phyloP scores from a whole-genome alignment of 1,140 invertebrate genomes.

The Wiebesia pumilae region DNA sequence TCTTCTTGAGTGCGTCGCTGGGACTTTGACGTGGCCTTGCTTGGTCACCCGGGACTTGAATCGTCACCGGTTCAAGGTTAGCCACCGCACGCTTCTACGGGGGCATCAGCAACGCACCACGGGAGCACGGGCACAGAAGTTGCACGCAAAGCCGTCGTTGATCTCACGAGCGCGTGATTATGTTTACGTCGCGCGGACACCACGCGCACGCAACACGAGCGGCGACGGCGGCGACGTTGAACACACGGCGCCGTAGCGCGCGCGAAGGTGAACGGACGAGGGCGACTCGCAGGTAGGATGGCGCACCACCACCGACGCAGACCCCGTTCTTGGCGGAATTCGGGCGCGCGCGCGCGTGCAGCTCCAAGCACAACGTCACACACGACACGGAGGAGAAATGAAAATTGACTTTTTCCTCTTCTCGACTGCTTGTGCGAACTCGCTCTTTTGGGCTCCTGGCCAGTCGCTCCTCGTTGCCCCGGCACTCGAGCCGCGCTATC shows the following conservation, averaged over 20 bases:
- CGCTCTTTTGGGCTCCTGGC: neutral
- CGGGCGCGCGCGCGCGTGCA: neutral
- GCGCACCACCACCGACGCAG: neutral
- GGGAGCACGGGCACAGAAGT: too few relatives aligned
- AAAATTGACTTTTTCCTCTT: neutral
- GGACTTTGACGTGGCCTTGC: too few relatives aligned
- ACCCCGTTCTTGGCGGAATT: neutral
- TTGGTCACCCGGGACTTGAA: too few relatives aligned
- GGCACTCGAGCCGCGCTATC: neutral
- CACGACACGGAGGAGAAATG: neutral
- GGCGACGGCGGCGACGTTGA: neutral
- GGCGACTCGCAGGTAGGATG: neutral
- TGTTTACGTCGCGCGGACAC: constrained; percentile 6
- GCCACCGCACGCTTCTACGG: neutral
- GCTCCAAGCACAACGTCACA: neutral
- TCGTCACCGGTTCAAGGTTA: neutral
- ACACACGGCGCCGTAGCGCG: neutral
- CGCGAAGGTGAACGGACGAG: neutral
- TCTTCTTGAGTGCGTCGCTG: too few relatives aligned
- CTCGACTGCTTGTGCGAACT: too few relatives aligned
- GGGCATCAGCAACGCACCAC: neutral
- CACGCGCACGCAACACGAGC: neutral
- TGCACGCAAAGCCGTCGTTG: neutral
- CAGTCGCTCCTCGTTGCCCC: too few relatives aligned
- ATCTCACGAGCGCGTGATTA: neutral